Base-by-base conservation (phyloP, 2,113 vertebrate genomes). In the Orycteropus afer region DNA sequence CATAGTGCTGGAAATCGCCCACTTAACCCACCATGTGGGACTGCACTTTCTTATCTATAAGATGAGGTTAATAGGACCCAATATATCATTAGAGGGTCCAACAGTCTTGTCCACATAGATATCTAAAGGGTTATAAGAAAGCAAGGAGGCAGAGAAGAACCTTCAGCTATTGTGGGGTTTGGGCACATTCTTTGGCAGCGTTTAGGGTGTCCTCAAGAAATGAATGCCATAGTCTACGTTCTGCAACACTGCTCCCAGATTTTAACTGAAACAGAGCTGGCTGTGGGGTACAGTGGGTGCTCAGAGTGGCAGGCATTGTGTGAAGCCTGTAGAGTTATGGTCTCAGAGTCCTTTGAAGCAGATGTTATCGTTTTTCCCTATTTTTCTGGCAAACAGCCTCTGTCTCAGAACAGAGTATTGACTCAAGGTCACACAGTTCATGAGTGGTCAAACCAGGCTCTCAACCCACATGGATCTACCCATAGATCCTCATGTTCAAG, bases 1-100 rank as follows among this genome's bases (percentile, higher is more conserved):
- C 12, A 63, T 20, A 3, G 18, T 2, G 13, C 8, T 27, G 9
- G 11, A 0, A 2, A 23, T 25, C 49, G 27, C 40, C 27, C 34
- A 1, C 4, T 34, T 3, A 6, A 2, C n/a, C 40, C 1, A 5
- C 27, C 42, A 0, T 59, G 22, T 63, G 29, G 18, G 22, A 5
- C 1, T 51, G 5, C 27, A 15, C 40, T 32, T 71, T 34, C 47
- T 79, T 57, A 17, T 25, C 74, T 78, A 4, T 22, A 37, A 49
- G 17, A 18, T 3, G 23, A 63, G 23, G 65, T 42, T 37, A 63
- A 1, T 23, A 42, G 51, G 34, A n/a, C 23, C 32, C 87, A 59
- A 32, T 27, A 17, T 22, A 17, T 27, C 59, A 85, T 37, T 42
- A 18, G 49, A 20, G 45, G 42, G 37, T 10, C 20, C 34, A 13